These are phyloP conservation scores for Fregetta grallaria DNA, from an alignment of 2,113 vertebrate species.

Conservation along the genomic window DNA sequence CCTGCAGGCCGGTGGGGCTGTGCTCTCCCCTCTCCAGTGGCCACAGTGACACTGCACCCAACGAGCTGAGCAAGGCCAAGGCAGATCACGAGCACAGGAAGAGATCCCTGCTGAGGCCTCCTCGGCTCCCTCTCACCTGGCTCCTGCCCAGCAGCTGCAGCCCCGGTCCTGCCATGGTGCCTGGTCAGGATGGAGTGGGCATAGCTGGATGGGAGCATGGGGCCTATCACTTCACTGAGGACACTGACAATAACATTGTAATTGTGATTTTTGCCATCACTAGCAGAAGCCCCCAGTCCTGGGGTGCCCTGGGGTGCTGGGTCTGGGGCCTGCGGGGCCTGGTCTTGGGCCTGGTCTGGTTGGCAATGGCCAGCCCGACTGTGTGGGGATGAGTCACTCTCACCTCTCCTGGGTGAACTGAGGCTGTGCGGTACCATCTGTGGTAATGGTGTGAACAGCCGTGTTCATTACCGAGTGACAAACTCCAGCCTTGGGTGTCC, in stretches of 20 bases:
- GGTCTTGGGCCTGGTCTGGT: neutral
- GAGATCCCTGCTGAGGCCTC: neutral
- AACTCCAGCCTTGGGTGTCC: neutral
- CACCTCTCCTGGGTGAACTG: neutral
- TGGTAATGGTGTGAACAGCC: neutral
- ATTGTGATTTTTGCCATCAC: neutral
- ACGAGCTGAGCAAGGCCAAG: fast-evolving
- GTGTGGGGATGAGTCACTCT: neutral
- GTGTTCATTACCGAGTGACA: neutral
- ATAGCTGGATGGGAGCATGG: fast-evolving
- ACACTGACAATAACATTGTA: too few species aligned
- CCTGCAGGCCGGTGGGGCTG: neutral
- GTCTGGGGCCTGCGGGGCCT: neutral
- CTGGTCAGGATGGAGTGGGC: neutral
- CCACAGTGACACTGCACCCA: neutral
- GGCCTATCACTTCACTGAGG: neutral
- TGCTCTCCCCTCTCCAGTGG: neutral
- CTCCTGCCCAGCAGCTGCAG: neutral
- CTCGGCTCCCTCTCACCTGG: neutral
- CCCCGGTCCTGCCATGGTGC: fast-evolving
- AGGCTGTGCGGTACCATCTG: fast-evolving
- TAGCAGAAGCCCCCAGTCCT: fast-evolving
- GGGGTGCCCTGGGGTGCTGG: neutral
- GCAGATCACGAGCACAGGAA: neutral
- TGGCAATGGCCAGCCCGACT: neutral